Evolutionary conservation across 2,113 vertebrate genomes (phyloP).

Genomic region (Mystacornis crossleyi): DNA sequence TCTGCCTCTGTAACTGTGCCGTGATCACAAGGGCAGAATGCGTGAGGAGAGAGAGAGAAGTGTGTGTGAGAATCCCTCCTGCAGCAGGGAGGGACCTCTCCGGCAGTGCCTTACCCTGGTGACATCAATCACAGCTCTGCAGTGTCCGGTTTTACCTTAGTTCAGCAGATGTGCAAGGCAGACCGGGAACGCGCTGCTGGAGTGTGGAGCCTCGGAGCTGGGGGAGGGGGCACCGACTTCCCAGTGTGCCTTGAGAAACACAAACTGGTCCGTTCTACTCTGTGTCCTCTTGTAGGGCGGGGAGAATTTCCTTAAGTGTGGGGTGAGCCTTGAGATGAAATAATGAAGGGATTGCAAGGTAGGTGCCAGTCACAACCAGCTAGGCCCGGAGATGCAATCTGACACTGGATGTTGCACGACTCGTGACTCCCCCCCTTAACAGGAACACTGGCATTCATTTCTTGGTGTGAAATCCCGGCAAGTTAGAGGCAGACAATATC

Average conservation of each 20-base stretch:
- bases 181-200: neutral
- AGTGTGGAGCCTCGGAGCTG: neutral
- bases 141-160: constrained; percentile 30
- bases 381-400: neutral
- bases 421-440: neutral
- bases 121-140: constrained; percentile 47
- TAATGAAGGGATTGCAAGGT: neutral
- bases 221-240: neutral
- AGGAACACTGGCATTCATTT: neutral
- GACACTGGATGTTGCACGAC: neutral
- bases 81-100: constrained; percentile 8
- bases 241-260: neutral
- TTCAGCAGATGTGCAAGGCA: constrained; percentile 57
- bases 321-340: neutral
- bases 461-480: neutral
- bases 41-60: neutral
- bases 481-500: neutral
- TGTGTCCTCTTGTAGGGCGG: neutral
- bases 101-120: neutral
- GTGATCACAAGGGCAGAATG: neutral
- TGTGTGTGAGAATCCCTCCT: neutral
- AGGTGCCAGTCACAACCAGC: neutral
- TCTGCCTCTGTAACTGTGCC: neutral
- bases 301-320: neutral
- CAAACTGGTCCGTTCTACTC: neutral